These are phyloP conservation scores for Pasiphila rectangulata DNA, from an alignment of 2,888 invertebrate species.

Conservation along the genomic window DNA sequence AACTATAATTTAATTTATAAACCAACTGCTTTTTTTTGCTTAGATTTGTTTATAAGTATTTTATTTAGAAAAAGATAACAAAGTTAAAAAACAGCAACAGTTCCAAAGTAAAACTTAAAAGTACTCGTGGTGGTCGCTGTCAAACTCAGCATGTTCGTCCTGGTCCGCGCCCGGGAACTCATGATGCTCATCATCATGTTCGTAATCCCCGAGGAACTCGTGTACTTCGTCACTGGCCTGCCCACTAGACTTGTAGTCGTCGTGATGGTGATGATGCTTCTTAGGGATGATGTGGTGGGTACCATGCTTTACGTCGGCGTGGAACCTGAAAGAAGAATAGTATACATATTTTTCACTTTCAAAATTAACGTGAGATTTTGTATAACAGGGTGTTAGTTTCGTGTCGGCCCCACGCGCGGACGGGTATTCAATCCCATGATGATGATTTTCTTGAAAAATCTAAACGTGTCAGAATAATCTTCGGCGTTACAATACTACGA, in stretches of 20 bases:
- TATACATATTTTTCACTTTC: background rate
- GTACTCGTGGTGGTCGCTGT: background rate
- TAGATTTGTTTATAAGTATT: no score
- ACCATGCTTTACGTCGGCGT: slow-evolving; percentile 30
- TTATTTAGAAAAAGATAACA: slow-evolving; percentile 6
- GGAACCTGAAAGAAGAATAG: slow-evolving; percentile 34
- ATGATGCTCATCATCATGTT: slow-evolving; percentile 14
- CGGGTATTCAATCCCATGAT: no score
- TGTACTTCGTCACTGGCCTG: background rate
- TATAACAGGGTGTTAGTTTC: no score
- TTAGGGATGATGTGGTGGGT: slow-evolving; percentile 36
- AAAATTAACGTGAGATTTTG: background rate
- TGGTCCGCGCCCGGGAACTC: background rate
- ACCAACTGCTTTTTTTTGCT: no score
- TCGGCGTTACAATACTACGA: no score
- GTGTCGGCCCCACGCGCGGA: no score
- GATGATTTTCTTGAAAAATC: no score
- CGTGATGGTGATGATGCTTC: slow-evolving; percentile 35
- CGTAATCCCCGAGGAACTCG: slow-evolving; percentile 18
- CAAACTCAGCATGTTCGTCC: background rate
- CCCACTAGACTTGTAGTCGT: background rate
- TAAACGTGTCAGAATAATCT: no score
- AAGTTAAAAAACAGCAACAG: background rate
- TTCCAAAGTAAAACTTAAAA: background rate
- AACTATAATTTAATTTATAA: no score